phyloP scores from a whole-genome alignment of 2,888 invertebrate species.

The Anthophora plumipes region DNA sequence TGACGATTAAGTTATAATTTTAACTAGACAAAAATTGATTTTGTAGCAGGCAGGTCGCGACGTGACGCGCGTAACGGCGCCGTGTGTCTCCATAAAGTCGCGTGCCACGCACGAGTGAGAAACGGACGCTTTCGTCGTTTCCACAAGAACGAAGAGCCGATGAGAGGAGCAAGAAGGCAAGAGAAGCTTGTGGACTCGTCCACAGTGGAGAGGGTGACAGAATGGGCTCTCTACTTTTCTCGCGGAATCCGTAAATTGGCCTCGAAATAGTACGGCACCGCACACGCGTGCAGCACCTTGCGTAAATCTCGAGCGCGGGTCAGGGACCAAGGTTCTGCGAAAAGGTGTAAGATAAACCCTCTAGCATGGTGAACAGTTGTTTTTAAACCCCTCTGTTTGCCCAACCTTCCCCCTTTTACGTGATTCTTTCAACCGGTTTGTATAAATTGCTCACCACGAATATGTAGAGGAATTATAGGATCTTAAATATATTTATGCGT shows the following conservation, averaged over 20 bases:
- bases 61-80: conserved; percentile 46
- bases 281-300: conserved; percentile 55
- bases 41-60: not conserved
- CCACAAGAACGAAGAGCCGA: conserved; percentile 15
- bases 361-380: conserved; percentile 29
- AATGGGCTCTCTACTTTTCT: conserved; percentile 65
- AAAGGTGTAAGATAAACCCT: conserved; percentile 51
- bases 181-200: not conserved
- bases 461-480: conserved; percentile 44
- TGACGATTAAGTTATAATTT: conserved; percentile 34
- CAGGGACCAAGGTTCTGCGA: conserved; percentile 64
- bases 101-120: conserved; percentile 63
- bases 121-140: conserved; percentile 49
- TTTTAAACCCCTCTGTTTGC: conserved; percentile 11
- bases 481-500: conserved; percentile 50
- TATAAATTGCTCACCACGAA: conserved; percentile 38
- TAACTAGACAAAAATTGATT: conserved; percentile 35
- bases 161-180: conserved; percentile 24
- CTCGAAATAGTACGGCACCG: conserved; percentile 72
- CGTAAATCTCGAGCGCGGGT: conserved; percentile 66
- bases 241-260: conserved; percentile 77
- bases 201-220: conserved; percentile 55
- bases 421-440: conserved; percentile 21
- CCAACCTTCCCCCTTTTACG: not conserved
- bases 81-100: conserved; percentile 70